Conservation (phyloP, 1,140 invertebrate genomes). For the Solenopsis invicta region DNA sequence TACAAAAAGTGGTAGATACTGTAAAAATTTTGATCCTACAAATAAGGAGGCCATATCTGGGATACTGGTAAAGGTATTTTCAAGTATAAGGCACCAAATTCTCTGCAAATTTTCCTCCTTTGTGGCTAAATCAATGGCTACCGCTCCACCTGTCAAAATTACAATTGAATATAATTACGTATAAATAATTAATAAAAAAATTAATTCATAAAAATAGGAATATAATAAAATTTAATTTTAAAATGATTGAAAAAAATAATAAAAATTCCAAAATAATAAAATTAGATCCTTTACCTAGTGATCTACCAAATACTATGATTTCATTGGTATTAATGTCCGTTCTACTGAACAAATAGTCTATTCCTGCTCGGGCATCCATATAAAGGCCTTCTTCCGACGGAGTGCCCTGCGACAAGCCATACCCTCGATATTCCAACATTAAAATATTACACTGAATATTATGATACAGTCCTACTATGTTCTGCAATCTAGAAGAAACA, state of each 20-base stretch:
- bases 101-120: constrained; percentile 91
- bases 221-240: neutral
- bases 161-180: neutral
- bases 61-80: constrained; percentile 98
- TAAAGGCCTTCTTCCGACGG: constrained; percentile 96
- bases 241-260: neutral
- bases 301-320: constrained; percentile 97
- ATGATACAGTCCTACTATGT: constrained; percentile 93
- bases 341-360: constrained; percentile 94
- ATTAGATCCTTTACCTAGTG: constrained; percentile 90
- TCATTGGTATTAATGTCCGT: constrained; percentile 94
- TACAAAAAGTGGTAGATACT: constrained; percentile 91
- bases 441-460: constrained; percentile 94
- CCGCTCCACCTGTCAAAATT: constrained; percentile 90
- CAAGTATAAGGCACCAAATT: constrained; percentile 95
- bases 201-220: neutral
- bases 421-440: constrained; percentile 97
- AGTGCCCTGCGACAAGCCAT: constrained; percentile 96
- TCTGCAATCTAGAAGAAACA: constrained; percentile 88
- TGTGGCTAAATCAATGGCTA: constrained; percentile 94
- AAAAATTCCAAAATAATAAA: neutral
- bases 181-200: neutral
- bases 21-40: constrained; percentile 90
- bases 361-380: constrained; percentile 94
- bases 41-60: constrained; percentile 95